Conservation (phyloP, 2,797 vertebrate genomes). For the Capromys pilorides region DNA sequence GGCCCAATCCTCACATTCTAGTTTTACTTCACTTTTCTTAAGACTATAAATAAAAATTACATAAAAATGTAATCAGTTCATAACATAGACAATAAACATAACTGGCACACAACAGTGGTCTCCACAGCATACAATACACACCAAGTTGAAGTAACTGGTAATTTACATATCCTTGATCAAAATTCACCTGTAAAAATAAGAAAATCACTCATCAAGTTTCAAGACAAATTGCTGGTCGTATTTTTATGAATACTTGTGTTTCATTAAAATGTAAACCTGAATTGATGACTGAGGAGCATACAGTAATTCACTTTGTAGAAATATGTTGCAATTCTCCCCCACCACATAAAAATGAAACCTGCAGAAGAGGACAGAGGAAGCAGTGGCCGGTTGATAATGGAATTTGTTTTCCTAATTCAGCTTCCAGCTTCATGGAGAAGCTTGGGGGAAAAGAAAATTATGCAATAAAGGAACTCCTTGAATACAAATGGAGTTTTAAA, state of each 20-base stretch:
- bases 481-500: conserved; percentile 31
- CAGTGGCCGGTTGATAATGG: not conserved
- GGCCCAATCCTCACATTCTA: not conserved
- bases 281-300: not conserved
- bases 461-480: not conserved
- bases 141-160: not conserved
- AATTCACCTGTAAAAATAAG: not conserved
- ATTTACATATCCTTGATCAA: not conserved
- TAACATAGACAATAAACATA: not conserved
- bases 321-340: not conserved
- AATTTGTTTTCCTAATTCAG: conserved; percentile 9
- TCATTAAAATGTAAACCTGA: not conserved
- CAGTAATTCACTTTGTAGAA: not conserved
- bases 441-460: not conserved
- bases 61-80: not conserved
- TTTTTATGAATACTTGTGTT: not conserved
- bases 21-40: not conserved
- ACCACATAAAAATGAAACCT: not conserved
- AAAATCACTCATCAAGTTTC: not conserved
- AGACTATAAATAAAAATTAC: not conserved
- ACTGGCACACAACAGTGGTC: not conserved
- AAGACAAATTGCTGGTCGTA: not conserved
- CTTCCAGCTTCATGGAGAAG: not conserved
- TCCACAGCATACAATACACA: not conserved
- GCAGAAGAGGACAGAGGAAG: not conserved